phyloP scores from a whole-genome alignment of 1,140 invertebrate genomes.

The Orussus abietinus region DNA sequence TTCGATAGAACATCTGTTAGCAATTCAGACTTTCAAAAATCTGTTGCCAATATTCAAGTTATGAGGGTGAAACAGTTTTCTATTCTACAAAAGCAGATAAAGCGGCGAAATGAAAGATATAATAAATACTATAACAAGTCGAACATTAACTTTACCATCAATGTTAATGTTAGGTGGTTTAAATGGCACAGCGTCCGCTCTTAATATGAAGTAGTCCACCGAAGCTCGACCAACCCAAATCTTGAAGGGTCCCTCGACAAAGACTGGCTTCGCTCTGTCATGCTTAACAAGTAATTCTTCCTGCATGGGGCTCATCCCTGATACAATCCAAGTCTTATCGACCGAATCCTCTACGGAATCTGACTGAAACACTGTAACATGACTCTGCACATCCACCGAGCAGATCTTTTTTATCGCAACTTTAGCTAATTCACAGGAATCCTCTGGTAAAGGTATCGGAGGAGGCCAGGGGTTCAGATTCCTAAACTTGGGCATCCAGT shows the following conservation, averaged over 20 bases:
- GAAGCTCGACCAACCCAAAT: constrained; percentile 73
- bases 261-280: constrained; percentile 65
- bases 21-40: no score
- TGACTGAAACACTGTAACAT: constrained; percentile 63
- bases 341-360: constrained; percentile 69
- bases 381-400: constrained; percentile 75
- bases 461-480: constrained; percentile 87
- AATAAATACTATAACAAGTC: constrained; percentile 4
- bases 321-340: constrained; percentile 93
- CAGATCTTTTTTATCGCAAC: constrained; percentile 83
- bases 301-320: constrained; percentile 79
- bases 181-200: constrained; percentile 59
- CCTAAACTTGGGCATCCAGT: constrained; percentile 98
- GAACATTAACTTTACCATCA: constrained; percentile 60
- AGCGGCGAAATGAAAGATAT: not conserved
- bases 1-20: no score
- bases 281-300: constrained; percentile 70
- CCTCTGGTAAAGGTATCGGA: constrained; percentile 69
- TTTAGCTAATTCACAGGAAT: constrained; percentile 77
- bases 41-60: no score
- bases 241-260: constrained; percentile 83
- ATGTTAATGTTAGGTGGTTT: constrained; percentile 27
- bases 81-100: constrained; percentile 1
- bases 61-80: no score
- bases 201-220: constrained; percentile 84